These are phyloP conservation scores for Ochropleura leucogaster DNA, from an alignment of 2,888 invertebrate genomes.

Conservation along the genomic window DNA sequence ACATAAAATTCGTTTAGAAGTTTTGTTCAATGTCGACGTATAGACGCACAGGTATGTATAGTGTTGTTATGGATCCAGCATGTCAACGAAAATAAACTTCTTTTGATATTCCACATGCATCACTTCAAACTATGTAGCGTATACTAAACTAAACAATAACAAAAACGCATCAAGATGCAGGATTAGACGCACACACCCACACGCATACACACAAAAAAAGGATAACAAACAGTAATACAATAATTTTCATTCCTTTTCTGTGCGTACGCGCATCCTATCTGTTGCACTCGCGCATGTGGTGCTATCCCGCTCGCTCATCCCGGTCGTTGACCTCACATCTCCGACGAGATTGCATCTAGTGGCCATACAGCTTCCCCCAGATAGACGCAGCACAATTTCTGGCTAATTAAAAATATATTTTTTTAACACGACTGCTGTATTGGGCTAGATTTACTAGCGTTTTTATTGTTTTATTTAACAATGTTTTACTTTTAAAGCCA, in stretches of 20 bases:
- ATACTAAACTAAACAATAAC: conserved; percentile 78
- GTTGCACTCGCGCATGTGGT: conserved; percentile 78
- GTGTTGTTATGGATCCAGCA: conserved; percentile 58
- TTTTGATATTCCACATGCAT: conserved; percentile 77
- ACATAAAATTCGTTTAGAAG: conserved; percentile 70
- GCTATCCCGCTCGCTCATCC: conserved; percentile 76
- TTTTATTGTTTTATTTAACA: conserved; percentile 41
- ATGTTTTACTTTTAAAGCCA: conserved; percentile 57
- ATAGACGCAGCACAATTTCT: conserved; percentile 86
- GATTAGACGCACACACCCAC: conserved; percentile 78
- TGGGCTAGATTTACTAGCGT: conserved; percentile 48
- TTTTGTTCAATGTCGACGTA: conserved; percentile 68
- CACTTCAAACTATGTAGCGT: conserved; percentile 69
- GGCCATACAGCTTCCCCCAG: conserved; percentile 87
- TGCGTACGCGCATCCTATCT: conserved; percentile 88
- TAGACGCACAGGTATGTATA: conserved; percentile 61
- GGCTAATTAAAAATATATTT: conserved; percentile 85
- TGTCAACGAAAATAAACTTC: conserved; percentile 66
- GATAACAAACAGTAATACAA: conserved; percentile 88
- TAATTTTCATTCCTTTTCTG: conserved; percentile 89
- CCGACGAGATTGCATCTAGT: conserved; percentile 90
- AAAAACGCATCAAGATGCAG: conserved; percentile 76
- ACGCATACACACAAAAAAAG: conserved; percentile 77
- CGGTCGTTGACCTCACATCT: conserved; percentile 89
- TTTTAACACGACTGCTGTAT: conserved; percentile 69